These are phyloP conservation scores for Hestina assimilis DNA, from an alignment of 1,140 invertebrate species.

Conservation along the genomic window DNA sequence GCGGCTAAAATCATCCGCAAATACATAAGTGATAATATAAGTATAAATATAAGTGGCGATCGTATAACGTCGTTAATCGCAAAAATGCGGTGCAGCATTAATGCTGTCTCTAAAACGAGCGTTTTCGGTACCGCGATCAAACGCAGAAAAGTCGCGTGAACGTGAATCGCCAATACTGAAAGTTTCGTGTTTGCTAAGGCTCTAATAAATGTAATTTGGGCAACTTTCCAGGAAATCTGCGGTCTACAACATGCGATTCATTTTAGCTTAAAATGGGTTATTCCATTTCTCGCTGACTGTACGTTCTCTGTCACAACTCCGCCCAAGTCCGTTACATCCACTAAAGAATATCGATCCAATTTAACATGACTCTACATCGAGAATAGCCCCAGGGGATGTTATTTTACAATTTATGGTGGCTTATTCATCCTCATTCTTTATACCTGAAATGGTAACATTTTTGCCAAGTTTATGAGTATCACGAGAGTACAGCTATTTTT, in stretches of 20 bases:
- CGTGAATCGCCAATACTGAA: too few relatives aligned
- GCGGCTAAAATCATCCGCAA: too few relatives aligned
- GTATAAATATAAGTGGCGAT: too few relatives aligned
- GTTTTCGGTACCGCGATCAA: too few relatives aligned
- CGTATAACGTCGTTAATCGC: too few relatives aligned
- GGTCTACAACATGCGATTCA: conserved; percentile 66
- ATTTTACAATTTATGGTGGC: conserved; percentile 8
- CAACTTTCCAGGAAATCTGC: conserved; percentile 62
- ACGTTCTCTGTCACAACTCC: conserved; percentile 55
- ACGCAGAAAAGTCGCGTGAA: too few relatives aligned
- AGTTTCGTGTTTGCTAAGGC: neutral
- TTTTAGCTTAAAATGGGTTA: conserved; percentile 73
- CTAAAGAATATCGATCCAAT: conserved; percentile 34
- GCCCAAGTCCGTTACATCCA: conserved; percentile 27
- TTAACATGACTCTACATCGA: conserved; percentile 24
- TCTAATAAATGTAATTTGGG: conserved; percentile 45
- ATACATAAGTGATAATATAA: too few relatives aligned
- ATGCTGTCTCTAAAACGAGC: too few relatives aligned
- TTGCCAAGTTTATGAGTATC: too few relatives aligned
- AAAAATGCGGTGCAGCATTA: too few relatives aligned
- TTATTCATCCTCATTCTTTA: conserved; percentile 9
- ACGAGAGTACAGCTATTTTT: too few relatives aligned
- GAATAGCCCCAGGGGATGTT: conserved; percentile 24
- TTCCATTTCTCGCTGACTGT: conserved; percentile 66
- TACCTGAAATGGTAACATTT: neutral